phyloP scores from a whole-genome alignment of 2,888 invertebrate genomes.

The Cephalotes varians region DNA sequence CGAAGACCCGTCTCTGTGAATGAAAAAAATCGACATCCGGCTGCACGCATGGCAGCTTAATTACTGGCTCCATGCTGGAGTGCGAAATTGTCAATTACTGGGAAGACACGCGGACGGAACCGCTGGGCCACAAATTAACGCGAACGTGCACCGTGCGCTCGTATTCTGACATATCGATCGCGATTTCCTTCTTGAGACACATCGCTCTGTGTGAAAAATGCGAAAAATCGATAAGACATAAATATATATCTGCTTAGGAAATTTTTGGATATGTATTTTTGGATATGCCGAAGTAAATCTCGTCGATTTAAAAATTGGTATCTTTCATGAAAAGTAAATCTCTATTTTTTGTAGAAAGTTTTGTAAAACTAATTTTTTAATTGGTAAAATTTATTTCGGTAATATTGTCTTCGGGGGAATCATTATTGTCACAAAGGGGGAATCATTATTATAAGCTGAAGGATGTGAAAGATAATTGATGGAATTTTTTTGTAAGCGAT shows the following conservation, averaged over 20 bases:
- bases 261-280: neutral
- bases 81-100: slow-evolving; percentile 80
- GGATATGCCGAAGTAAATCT: slow-evolving; percentile 1
- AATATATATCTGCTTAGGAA: neutral
- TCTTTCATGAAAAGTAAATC: neutral
- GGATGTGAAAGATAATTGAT: neutral
- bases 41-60: slow-evolving; percentile 76
- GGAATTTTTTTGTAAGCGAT: neutral
- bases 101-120: slow-evolving; percentile 28
- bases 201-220: neutral
- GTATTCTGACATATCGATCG: slow-evolving; percentile 31
- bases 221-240: neutral
- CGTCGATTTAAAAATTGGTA: neutral
- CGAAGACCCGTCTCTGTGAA: slow-evolving; percentile 37
- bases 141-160: neutral
- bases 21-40: slow-evolving; percentile 50
- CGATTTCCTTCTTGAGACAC: neutral
- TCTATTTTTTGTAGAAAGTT: neutral
- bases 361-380: neutral
- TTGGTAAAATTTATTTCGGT: neutral
- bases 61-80: slow-evolving; percentile 75
- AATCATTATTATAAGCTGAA: neutral
- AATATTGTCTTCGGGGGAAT: neutral
- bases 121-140: slow-evolving; percentile 62
- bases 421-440: neutral